Conservation (phyloP, 1,140 invertebrate genomes). For the Drosophila grimshawi region DNA sequence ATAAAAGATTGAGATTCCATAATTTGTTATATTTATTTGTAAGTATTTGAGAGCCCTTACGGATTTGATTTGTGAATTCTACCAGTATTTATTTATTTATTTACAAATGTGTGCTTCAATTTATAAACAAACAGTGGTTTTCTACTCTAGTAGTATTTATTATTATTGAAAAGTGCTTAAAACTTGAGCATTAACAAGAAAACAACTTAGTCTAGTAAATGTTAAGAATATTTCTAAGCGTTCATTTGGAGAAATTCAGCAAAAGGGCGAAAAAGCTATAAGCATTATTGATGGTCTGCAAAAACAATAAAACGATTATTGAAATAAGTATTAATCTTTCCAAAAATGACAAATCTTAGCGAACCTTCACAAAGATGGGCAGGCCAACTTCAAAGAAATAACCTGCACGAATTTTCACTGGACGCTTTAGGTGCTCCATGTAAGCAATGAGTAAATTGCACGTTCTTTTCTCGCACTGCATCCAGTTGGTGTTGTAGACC, state of each 20-base stretch:
- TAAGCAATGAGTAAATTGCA: constrained; percentile 62
- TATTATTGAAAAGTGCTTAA: too few relatives aligned
- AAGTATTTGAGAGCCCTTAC: too few relatives aligned
- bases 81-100: too few relatives aligned
- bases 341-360: background rate
- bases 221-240: too few relatives aligned
- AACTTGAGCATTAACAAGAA: too few relatives aligned
- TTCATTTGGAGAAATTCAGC: constrained; percentile 63
- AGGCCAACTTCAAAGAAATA: constrained; percentile 74
- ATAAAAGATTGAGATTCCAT: too few relatives aligned
- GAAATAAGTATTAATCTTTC: background rate
- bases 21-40: too few relatives aligned
- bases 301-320: background rate
- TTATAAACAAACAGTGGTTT: too few relatives aligned
- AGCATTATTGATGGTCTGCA: constrained; percentile 74
- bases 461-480: constrained; percentile 34
- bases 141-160: too few relatives aligned
- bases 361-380: constrained; percentile 75
- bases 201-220: too few relatives aligned
- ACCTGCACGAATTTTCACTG: constrained; percentile 60
- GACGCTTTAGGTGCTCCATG: constrained; percentile 72
- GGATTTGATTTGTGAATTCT: too few relatives aligned
- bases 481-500: constrained; percentile 72
- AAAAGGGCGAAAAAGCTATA: constrained; percentile 76
- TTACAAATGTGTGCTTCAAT: too few relatives aligned